Conservation (phyloP, 2,888 invertebrate species). For the Caradrina kadenii region DNA sequence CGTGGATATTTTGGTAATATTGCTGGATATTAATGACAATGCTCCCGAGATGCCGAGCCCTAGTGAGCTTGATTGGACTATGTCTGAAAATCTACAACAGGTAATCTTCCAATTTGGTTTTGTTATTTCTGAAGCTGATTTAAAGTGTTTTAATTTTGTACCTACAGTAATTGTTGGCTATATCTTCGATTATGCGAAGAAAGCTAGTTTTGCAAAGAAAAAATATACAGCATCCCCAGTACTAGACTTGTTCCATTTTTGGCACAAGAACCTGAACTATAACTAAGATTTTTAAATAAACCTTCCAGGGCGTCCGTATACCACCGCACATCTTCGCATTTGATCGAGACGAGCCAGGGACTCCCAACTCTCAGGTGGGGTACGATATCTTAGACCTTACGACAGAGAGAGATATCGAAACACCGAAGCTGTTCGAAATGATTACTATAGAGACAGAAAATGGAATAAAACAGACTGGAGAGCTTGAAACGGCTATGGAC, state of each 20-base stretch:
- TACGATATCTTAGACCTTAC: conserved; percentile 81
- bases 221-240: no score
- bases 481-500: conserved; percentile 82
- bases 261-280: no score
- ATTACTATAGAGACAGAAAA: conserved; percentile 72
- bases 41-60: conserved; percentile 87
- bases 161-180: no score
- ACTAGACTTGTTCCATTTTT: no score
- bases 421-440: conserved; percentile 79
- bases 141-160: no score
- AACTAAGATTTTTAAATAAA: background rate
- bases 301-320: conserved; percentile 72
- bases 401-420: conserved; percentile 71
- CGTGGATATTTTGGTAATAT: conserved; percentile 83
- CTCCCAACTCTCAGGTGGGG: conserved; percentile 88
- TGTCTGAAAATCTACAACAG: conserved; percentile 75
- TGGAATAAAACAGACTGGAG: conserved; percentile 74
- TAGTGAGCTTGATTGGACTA: conserved; percentile 71
- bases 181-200: background rate
- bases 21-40: conserved; percentile 92
- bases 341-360: conserved; percentile 89
- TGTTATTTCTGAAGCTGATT: no score
- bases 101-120: conserved; percentile 60
- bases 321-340: conserved; percentile 82
- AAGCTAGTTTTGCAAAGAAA: background rate